Percentiles rank a stretch among this genome's conserved stretches.
These are phyloP conservation scores for human DNA, from an alignment of 2,113 vertebrate genomes.

Conservation along the genomic window GRCh38 chr6:100838001-100838500, in stretches of 20 bases:
- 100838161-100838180: neutral
- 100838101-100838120: neutral
- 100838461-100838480: slow-evolving; percentile 54
- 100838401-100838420: slow-evolving; percentile 54
- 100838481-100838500: slow-evolving; percentile 70
- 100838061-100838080: too few species aligned
- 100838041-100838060: too few species aligned
- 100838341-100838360: neutral
- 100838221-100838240: neutral
- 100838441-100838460: slow-evolving; percentile 61
- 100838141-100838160: slow-evolving; percentile 25
- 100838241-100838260: slow-evolving; percentile 6
- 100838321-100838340: slow-evolving; percentile 48
- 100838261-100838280: slow-evolving; percentile 12
- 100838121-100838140: neutral
- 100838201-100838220: slow-evolving; percentile 7
- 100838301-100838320: neutral
- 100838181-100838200: neutral
- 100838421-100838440: slow-evolving; percentile 67
- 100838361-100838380: slow-evolving; percentile 56
- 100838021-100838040: too few species aligned
- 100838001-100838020: too few species aligned
- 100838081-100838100: slow-evolving; percentile 14
- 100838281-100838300: slow-evolving; percentile 48
- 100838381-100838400: slow-evolving; percentile 11